Evolutionary conservation across 1,140 invertebrate genomes (phyloP), one percentile per base, ranked within the genome.

Genomic region (Himalopsyche phryganea): DNA sequence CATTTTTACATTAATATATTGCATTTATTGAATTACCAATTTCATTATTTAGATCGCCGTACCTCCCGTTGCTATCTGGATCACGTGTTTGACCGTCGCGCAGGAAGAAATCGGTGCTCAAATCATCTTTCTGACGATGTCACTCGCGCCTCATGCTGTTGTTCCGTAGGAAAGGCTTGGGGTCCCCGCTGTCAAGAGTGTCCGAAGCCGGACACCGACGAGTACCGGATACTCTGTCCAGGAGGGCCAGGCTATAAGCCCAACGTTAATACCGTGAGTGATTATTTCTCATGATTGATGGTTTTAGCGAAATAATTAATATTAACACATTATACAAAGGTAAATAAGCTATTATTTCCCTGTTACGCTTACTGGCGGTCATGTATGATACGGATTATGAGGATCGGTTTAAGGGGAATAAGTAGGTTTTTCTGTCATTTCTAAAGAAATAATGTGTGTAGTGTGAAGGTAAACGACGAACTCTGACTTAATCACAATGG

Each of bases 191-290:
- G 92, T 74, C 89, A 93, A 67, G 66, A 84, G 2, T 95, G 92
- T 70, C 92, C 92, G 0, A 71, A 80, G 28, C 69, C 75, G 1
- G 84, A 85, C 4, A 83, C 83, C 0, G 85, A 84, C 59, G 90
- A 91, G 59, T 91, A 89, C 67, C 81, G 86, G 45, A 76, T 83
- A 38, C 75, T 95, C 1, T 95, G 92, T 73, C 90, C 91, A 0
- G 89, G 89, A 17, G 91, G 91, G 9, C 77, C 82, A 28, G 92
- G 92, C 0, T 94, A 93, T 67, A 83, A 86, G 65, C 91, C 91
- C 1, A 91, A 94, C 66, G 79, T 81, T 6, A 78, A 87, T 18
- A 93, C 91, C 7, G 89, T 91, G 68, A 80, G 32, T n/a, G n/a
- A n/a, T n/a, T n/a, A 35, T 7, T 35, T n/a, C 6, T 7, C 33